Percentiles rank a stretch among this genome's conserved stretches.
Conservation (phyloP, 2,797 vertebrate species). For the Gadopsis marmoratus region DNA sequence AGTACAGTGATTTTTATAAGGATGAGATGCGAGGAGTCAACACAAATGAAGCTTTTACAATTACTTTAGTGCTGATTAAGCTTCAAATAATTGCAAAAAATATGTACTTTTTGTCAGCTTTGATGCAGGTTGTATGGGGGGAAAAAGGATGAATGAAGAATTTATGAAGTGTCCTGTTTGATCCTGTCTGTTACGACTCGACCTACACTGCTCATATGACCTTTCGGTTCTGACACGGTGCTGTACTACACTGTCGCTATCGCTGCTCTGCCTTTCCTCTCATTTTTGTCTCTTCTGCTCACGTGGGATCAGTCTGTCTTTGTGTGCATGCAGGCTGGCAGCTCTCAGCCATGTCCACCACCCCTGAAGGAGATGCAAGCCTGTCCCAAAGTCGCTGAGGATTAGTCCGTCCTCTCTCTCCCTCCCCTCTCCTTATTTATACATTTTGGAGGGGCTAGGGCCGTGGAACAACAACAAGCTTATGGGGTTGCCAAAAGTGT, state of each 20-base stretch:
- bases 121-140: slow-evolving; percentile 4
- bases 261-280: slow-evolving; percentile 55
- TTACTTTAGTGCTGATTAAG: slow-evolving; percentile 21
- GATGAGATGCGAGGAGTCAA: slow-evolving; percentile 16
- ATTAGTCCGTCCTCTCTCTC: slow-evolving; percentile 61
- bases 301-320: slow-evolving; percentile 73
- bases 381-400: slow-evolving; percentile 74
- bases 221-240: slow-evolving; percentile 52
- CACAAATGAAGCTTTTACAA: slow-evolving; percentile 27
- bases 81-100: slow-evolving; percentile 21
- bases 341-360: slow-evolving; percentile 75
- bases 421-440: slow-evolving; percentile 28
- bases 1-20: slow-evolving; percentile 35
- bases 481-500: slow-evolving; percentile 60
- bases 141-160: not conserved
- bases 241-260: slow-evolving; percentile 57
- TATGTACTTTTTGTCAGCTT: not conserved
- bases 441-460: slow-evolving; percentile 32
- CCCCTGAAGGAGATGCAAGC: slow-evolving; percentile 75
- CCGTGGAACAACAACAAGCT: slow-evolving; percentile 63
- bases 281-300: slow-evolving; percentile 65
- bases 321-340: slow-evolving; percentile 73
- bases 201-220: slow-evolving; percentile 59
- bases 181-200: slow-evolving; percentile 33
- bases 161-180: slow-evolving; percentile 15